These are phyloP conservation scores for Drosophila pruinosa DNA, from an alignment of 1,140 invertebrate genomes.

Conservation along the genomic window DNA sequence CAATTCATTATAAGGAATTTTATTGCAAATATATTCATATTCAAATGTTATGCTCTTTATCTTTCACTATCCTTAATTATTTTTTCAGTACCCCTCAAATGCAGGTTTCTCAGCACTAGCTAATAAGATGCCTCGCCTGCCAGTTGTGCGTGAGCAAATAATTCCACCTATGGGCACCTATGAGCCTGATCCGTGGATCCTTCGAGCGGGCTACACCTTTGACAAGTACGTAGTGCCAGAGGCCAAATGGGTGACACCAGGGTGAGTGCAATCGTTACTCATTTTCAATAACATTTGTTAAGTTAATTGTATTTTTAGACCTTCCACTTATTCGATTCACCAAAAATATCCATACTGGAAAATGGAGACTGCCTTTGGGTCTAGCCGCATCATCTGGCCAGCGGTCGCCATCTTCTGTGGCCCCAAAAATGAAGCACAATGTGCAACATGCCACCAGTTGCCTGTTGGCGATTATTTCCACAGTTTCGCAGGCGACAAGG, in stretches of 20 bases:
- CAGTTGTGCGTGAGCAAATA: neutral
- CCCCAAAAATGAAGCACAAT: slow-evolving; percentile 37
- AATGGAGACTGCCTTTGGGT: slow-evolving; percentile 58
- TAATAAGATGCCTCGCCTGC: slow-evolving; percentile 62
- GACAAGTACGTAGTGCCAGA: slow-evolving; percentile 8
- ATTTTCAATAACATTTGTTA: no score
- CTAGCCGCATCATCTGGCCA: slow-evolving; percentile 55
- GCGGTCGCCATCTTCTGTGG: slow-evolving; percentile 61
- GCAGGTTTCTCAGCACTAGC: slow-evolving; percentile 67
- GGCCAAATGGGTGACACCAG: slow-evolving; percentile 61
- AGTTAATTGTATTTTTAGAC: slow-evolving; percentile 14
- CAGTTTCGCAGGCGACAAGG: slow-evolving; percentile 63
- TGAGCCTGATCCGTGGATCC: slow-evolving; percentile 17
- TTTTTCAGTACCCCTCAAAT: slow-evolving; percentile 66
- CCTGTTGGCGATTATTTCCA: slow-evolving; percentile 72
- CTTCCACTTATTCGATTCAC: slow-evolving; percentile 60
- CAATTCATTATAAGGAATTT: no score
- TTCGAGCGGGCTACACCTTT: slow-evolving; percentile 46
- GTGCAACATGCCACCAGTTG: slow-evolving; percentile 42
- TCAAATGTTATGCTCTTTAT: no score
- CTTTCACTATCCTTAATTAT: no score
- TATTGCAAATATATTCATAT: no score
- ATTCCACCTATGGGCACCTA: slow-evolving; percentile 61
- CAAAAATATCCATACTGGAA: slow-evolving; percentile 37
- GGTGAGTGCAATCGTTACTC: slow-evolving; percentile 38